Evolutionary conservation across 2,113 vertebrate genomes (phyloP), one percentile per base, ranked within the genome.

Genomic region (Phodopus roborovskii): DNA sequence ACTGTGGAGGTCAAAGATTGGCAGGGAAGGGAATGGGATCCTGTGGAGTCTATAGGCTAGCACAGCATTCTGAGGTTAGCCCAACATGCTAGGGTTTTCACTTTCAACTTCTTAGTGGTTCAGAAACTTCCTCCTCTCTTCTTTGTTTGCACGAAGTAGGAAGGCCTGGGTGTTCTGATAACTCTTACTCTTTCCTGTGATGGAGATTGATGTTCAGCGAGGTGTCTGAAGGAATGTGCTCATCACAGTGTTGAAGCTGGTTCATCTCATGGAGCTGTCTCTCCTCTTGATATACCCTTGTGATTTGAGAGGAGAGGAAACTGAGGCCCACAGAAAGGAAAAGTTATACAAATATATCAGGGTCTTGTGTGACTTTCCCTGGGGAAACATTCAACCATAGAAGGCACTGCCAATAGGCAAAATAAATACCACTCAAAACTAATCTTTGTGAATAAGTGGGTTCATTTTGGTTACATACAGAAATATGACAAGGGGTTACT

Each of bases 1-100:
- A 60, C 12, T 13, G 5, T 9, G 24, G 50, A 24, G 17, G 36
- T 7, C 22, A 64, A 2, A 75, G 75, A 8, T 45, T 4, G 26
- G 70, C 0, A 1, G 78, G 48, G 60, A 24, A 28, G 33, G 33
- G 0, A 8, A 1, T 1, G 16, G 48, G 58, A 20, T 89, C 50
- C 87, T 39, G 28, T 45, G 42, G 24, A 75, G 74, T 75, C 42
- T 75, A 26, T 16, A 28, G 48, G 39, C 33, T 4, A 26, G 5
- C 26, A n/a, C 26, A 62, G 30, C 0, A 6, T 8, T 12, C 39
- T 7, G 0, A 2, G 24, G 12, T 36, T 78, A 7, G 16, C 50
- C 62, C n/a, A 1, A 3, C 0, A 0, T 86, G 24, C 68, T 1
- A 22, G 42, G 71, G 58, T 56, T 48, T 28, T 75, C 74, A 45